Conservation (phyloP, 1,140 invertebrate species). For the Hycleus cichorii region DNA sequence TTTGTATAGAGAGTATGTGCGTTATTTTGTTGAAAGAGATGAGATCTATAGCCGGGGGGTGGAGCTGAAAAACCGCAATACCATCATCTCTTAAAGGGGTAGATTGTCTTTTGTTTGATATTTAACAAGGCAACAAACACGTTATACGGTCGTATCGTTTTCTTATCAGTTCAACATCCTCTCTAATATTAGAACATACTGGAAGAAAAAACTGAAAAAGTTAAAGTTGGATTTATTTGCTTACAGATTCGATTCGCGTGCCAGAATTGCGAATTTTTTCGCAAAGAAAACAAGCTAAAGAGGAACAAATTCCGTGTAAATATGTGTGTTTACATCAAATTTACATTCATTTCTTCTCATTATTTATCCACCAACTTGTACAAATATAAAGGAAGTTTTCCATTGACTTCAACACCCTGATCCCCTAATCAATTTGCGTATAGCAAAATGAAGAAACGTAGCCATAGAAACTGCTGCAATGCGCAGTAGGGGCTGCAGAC, state of each 20-base stretch:
- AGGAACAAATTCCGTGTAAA: too few species aligned
- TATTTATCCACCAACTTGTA: too few species aligned
- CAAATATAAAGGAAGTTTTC: too few species aligned
- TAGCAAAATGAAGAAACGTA: constrained; percentile 18
- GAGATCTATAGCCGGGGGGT: constrained; percentile 5
- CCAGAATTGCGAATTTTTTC: too few species aligned
- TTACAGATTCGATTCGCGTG: too few species aligned
- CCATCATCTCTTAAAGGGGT: constrained; percentile 1
- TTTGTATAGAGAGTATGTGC: too few species aligned
- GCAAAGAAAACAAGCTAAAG: too few species aligned
- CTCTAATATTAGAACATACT: not conserved
- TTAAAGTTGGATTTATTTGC: too few species aligned
- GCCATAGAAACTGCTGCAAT: constrained; percentile 31
- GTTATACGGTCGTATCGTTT: constrained; percentile 4
- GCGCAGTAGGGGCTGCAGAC: constrained; percentile 28
- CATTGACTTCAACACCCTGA: too few species aligned
- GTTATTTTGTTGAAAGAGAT: not conserved
- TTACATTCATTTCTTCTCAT: too few species aligned
- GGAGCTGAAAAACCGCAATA: constrained; percentile 10
- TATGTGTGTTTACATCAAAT: too few species aligned
- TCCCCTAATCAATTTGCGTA: constrained; percentile 8
- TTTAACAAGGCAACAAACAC: constrained; percentile 3
- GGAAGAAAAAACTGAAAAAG: too few species aligned
- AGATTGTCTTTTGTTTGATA: constrained; percentile 3
- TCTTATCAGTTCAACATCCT: constrained; percentile 3